Base-by-base conservation (phyloP, 2,888 invertebrate genomes). In the Graphium colonna region DNA sequence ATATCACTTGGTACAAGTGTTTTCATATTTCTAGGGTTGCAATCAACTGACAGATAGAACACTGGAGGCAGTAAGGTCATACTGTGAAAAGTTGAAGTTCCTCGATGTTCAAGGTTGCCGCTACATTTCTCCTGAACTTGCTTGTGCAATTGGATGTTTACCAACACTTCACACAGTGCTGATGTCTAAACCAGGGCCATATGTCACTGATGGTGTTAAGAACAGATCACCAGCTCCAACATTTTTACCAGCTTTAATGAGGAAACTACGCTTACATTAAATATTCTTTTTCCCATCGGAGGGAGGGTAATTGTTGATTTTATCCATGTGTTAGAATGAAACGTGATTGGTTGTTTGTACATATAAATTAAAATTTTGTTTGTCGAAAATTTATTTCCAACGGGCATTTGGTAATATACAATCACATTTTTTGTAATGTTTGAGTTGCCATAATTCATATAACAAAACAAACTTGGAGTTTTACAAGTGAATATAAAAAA, bases 81-180 rank as follows among this genome's bases (percentile, higher is more conserved):
- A 91, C 64, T 91, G 92, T 64, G 73, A 81, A 53, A 84, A 86
- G 56, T 75, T 93, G 50, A 89, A 90, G 60, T 85, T 90, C 58
- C 71, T 94, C 51, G 92, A 93, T 67, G 88, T 93, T 7, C 92
- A 90, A 65, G 85, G 85, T 5, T 91, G 91, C 62, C 84, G 82
- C 12, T 79, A 82, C 45, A 86, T 91, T 61, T 82, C 91, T 4
- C 77, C 82, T 1, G 88, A 90, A 57, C 73, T 84, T 0, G 88
- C 85, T 1, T 85, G 83, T 59, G 67, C 80, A 0, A 77, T 90
- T n/a, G 79, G 81, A 15, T 62, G 61, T 33, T 57, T 86, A 49
- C 76, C 84, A 0, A 81, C 85, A 1, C 63, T 90, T 10, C 90
- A 90, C 56, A 90, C 90, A 1, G 75, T 90, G 10, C 61, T 87